Evolutionary conservation across 2,113 vertebrate genomes (phyloP).

Genomic region (Passer domesticus): DNA sequence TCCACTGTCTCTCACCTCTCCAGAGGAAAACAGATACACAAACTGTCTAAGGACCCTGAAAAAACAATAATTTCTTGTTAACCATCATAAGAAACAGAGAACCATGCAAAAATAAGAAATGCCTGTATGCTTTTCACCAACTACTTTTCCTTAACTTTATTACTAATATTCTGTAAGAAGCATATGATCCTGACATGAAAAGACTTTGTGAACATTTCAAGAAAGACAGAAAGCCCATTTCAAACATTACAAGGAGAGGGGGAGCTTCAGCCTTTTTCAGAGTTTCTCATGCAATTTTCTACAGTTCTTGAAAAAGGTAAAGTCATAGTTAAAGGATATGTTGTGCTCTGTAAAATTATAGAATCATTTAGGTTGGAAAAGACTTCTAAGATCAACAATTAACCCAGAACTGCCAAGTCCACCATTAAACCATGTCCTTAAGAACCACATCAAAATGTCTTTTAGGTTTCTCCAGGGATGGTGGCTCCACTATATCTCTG

Average conservation of each 20-base stretch:
- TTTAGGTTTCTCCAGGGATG: not conserved
- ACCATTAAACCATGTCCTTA: not conserved
- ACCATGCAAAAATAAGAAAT: not conserved
- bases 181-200: not conserved
- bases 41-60: not conserved
- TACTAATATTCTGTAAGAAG: not conserved
- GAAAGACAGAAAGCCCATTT: not conserved
- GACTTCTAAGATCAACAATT: not conserved
- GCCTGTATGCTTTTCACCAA: not conserved
- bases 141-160: not conserved
- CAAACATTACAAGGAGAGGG: not conserved
- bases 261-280: not conserved
- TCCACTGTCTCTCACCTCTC: not conserved
- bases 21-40: not conserved
- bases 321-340: not conserved
- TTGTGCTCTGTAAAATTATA: not conserved
- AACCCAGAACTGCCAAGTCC: not conserved
- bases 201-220: not conserved
- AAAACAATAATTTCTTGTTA: not conserved
- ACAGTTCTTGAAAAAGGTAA: not conserved
- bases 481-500: not conserved
- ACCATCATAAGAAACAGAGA: not conserved
- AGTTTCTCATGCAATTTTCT: not conserved
- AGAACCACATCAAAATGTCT: not conserved
- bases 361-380: not conserved